Base-by-base conservation (phyloP, 2,888 invertebrate genomes). In the Mesoligia furuncula region DNA sequence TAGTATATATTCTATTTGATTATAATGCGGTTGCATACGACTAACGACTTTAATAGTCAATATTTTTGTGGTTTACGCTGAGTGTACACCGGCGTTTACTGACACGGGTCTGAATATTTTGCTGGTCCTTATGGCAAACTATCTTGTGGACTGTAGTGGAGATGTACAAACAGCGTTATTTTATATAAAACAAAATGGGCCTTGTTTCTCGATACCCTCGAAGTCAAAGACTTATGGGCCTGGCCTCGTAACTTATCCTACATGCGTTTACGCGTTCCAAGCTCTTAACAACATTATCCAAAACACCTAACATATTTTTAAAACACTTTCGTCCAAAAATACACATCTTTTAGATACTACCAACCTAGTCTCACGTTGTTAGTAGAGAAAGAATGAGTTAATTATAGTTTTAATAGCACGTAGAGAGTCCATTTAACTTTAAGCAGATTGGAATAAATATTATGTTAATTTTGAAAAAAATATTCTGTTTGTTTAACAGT, bases 241-340 rank as follows among this genome's bases (percentile, higher is more conserved):
- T 79, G n/a, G 62, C 79, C 73, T 85, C 83, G n/a, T 83, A 42
- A 66, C 79, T 85, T 75, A 84, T 79, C 48, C 68, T 83, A 83
- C 72, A 45, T 86, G 75, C 79, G 79, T 83, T 84, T 75, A 79
- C 84, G 79, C 86, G 13, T 62, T 79, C 86, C 84, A 75, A 84
- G 84, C 84, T 83, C 84, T 83, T 79, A 86, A 45, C 79, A 83
- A 74, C 77, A 78, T 75, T 80, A 80, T 75, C 77, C 77, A 78
- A 86, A 87, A 81, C 82, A 87, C 76, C 59, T 79, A 70, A 39
- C 69, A 83, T 80, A 76, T 81, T 74, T 77, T 79, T 39, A 79
- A 84, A 86, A 86, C 88, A 84, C 75, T 57, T 67, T 70, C 68
- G 27, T 86, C 84, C 77, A 86, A 88, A 86, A 86, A 86, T 86